A percentile compares a stretch with the other conserved stretches of the same genome.
These are phyloP conservation scores for Calyptommatus sinebrachiatus DNA, from an alignment of 2,113 vertebrate genomes.

Conservation along the genomic window DNA sequence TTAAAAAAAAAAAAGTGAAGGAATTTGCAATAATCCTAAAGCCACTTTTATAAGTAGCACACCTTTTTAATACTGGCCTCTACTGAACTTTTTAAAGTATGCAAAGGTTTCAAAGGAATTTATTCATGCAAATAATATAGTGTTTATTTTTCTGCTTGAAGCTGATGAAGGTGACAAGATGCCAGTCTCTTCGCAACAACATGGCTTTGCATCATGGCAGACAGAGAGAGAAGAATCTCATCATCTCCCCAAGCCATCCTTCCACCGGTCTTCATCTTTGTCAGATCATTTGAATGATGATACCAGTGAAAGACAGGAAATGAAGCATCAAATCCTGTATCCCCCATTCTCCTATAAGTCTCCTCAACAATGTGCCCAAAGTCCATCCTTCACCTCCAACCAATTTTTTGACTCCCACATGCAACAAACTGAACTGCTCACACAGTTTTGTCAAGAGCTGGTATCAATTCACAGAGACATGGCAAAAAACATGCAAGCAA, in stretches of 20 bases:
- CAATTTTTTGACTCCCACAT: conserved; percentile 65
- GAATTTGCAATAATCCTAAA: neutral
- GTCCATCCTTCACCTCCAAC: conserved; percentile 29
- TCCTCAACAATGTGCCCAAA: conserved; percentile 23
- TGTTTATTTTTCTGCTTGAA: conserved; percentile 67
- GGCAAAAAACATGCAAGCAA: conserved; percentile 63
- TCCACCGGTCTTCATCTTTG: conserved; percentile 57
- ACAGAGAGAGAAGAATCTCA: conserved; percentile 44
- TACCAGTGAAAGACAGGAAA: conserved; percentile 60
- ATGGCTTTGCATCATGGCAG: conserved; percentile 42
- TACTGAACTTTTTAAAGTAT: conserved; percentile 36
- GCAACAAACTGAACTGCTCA: conserved; percentile 68
- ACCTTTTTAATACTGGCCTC: neutral
- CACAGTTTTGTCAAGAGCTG: conserved; percentile 72
- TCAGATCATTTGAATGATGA: conserved; percentile 59
- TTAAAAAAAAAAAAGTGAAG: neutral
- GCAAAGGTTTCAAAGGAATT: conserved; percentile 4
- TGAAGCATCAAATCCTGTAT: conserved; percentile 30
- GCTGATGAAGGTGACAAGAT: conserved; percentile 70
- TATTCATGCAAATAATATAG: conserved; percentile 43
- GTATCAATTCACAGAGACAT: conserved; percentile 71
- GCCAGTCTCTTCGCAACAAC: conserved; percentile 64
- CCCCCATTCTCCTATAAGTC: conserved; percentile 51
- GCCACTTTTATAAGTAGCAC: neutral
- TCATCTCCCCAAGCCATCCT: conserved; percentile 49